phyloP scores from a whole-genome alignment of 2,797 vertebrate genomes.

The Epinephelus awoara region DNA sequence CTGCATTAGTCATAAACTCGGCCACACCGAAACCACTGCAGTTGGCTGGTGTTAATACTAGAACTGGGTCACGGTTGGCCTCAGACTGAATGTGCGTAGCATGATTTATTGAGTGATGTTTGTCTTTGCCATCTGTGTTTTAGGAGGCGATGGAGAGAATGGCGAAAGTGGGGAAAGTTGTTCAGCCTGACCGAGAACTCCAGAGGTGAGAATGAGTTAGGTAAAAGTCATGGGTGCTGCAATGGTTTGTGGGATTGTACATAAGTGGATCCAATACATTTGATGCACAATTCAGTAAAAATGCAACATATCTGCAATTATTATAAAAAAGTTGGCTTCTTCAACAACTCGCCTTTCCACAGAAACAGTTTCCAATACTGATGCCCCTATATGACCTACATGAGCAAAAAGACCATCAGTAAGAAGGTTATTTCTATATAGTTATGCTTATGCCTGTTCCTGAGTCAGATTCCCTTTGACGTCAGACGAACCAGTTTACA shows the following conservation, averaged over 20 bases:
- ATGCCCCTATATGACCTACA: too few species aligned
- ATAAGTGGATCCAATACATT: neutral
- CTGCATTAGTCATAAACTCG: conserved; percentile 61
- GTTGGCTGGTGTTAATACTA: conserved; percentile 19
- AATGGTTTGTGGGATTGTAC: neutral
- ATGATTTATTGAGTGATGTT: conserved; percentile 60
- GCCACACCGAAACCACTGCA: conserved; percentile 15
- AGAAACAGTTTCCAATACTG: neutral
- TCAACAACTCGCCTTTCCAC: neutral
- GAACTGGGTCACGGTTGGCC: conserved; percentile 64
- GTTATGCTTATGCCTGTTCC: too few species aligned
- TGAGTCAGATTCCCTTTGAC: too few species aligned
- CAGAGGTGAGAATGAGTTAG: conserved; percentile 84
- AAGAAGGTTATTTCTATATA: too few species aligned
- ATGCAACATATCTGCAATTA: too few species aligned
- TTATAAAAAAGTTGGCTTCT: neutral
- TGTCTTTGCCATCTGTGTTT: conserved; percentile 51
- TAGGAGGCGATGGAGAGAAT: conserved; percentile 96
- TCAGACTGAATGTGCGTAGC: conserved; percentile 25
- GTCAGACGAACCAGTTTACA: too few species aligned
- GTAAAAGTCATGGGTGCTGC: neutral
- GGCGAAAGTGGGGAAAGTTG: conserved; percentile 91
- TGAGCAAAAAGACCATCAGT: too few species aligned
- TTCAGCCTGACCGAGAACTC: conserved; percentile 87
- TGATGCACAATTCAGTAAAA: neutral